Evolutionary conservation across 2,113 vertebrate genomes (phyloP), one percentile per base, ranked within the genome.

Genomic region (Crotalus helleri): DNA sequence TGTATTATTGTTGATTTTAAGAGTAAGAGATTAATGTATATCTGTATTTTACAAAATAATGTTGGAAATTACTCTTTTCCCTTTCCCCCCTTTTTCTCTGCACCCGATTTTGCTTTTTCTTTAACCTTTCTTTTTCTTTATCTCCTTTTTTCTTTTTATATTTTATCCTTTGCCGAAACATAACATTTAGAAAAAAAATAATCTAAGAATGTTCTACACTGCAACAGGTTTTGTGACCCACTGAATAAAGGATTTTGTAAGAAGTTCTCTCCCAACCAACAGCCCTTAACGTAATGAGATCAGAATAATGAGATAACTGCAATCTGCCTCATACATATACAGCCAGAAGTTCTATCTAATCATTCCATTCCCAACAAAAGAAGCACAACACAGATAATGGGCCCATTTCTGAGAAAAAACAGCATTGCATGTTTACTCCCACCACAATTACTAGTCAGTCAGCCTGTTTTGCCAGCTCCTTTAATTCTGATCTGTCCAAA

Each of bases 321-420:
- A 95, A 96, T 96, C 94, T 95, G 92, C 88, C 93, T 95, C 94
- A 92, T 90, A 94, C 93, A 95, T 91, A 96, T 92, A 51, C 54
- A 96, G 88, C 91, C 92, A 69, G 92, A 74, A 8, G 93, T 94
- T 90, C 95, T 69, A 17, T 74, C 92, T 94, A 94, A 97, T 96
- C 96, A 96, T 93, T 96, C 96, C 93, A 95, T 95, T 97, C 92
- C 93, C 95, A 90, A 93, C 95, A 97, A 95, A 97, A 95, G 95
- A 97, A 94, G 88, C 89, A 94, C 95, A 93, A 96, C 93, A 94
- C 92, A 96, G 95, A 91, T 93, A 96, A 94, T 53, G 88, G 94
- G 96, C 95, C 94, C 96, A 93, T 96, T 96, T 96, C 95, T 94
- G 94, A 95, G 89, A 1, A 96, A 1, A 49, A 0, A 59, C 61